phyloP scores from a whole-genome alignment of 64 coral and sea anemone genomes.

The Actinia tenebrosa region DNA sequence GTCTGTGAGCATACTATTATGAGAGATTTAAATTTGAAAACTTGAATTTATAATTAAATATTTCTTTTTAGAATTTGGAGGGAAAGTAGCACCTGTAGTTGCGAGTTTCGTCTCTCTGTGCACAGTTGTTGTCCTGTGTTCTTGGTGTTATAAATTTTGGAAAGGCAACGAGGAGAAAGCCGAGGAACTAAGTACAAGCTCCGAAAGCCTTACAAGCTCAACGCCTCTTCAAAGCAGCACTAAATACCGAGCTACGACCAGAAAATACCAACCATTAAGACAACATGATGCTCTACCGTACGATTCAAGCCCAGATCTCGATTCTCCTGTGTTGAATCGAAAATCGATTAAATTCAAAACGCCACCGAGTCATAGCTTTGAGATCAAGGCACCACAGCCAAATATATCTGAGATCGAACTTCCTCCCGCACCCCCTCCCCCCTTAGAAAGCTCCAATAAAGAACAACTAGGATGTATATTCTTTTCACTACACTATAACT shows the following conservation, averaged over 20 bases:
- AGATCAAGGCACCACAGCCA: constrained; percentile 69
- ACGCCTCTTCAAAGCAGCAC: neutral
- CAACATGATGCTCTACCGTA: neutral
- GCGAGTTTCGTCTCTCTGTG: constrained; percentile 41
- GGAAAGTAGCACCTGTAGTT: constrained; percentile 17
- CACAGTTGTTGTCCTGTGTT: constrained; percentile 39
- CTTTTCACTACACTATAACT: constrained; percentile 89
- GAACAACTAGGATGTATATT: constrained; percentile 79
- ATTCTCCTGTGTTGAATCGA: constrained; percentile 29
- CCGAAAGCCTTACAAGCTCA: constrained; percentile 24
- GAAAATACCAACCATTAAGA: constrained; percentile 36
- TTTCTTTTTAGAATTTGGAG: neutral
- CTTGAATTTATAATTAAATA: neutral
- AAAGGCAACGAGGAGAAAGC: constrained; percentile 27
- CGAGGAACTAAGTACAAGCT: constrained; percentile 13
- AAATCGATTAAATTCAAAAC: constrained; percentile 74
- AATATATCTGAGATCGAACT: constrained; percentile 51
- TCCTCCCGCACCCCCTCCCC: constrained; percentile 63
- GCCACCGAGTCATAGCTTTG: constrained; percentile 61
- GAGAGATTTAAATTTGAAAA: neutral
- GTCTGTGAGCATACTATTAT: constrained; percentile 3
- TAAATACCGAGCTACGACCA: constrained; percentile 13
- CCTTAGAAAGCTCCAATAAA: constrained; percentile 19
- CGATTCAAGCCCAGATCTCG: constrained; percentile 14
- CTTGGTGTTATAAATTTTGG: constrained; percentile 65